Percentiles rank a stretch among this genome's conserved stretches.
These are phyloP conservation scores for Pangasianodon hypophthalmus DNA, from an alignment of 2,113 vertebrate species.

Conservation along the genomic window DNA sequence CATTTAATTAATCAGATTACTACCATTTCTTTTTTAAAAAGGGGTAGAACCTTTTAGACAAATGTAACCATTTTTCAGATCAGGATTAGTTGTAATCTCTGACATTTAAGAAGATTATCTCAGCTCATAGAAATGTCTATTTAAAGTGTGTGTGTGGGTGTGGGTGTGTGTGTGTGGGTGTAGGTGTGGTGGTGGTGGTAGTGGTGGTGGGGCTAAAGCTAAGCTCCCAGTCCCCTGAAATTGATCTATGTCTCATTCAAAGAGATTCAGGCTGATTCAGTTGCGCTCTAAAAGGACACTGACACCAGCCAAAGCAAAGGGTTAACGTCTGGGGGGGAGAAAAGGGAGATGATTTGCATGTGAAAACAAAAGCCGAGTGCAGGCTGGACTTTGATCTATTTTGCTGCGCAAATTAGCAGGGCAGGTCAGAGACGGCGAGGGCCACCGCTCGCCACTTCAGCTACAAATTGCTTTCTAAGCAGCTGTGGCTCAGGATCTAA, in stretches of 20 bases:
- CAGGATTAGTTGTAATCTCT: slow-evolving; percentile 46
- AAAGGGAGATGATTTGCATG: slow-evolving; percentile 61
- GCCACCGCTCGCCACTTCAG: slow-evolving; percentile 61
- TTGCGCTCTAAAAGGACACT: slow-evolving; percentile 41
- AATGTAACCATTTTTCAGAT: slow-evolving; percentile 31
- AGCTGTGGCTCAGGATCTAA: slow-evolving; percentile 50
- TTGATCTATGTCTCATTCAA: slow-evolving; percentile 57
- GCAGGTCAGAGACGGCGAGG: slow-evolving; percentile 55
- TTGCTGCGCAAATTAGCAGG: slow-evolving; percentile 61
- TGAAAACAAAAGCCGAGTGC: slow-evolving; percentile 59
- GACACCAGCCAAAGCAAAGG: slow-evolving; percentile 48
- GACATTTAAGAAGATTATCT: slow-evolving; percentile 55
- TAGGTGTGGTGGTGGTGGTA: slow-evolving; percentile 19
- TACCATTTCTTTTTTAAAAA: neutral
- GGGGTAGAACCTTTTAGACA: slow-evolving; percentile 8
- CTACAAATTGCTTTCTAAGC: slow-evolving; percentile 65
- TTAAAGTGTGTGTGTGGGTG: slow-evolving; percentile 31
- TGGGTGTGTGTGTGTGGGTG: slow-evolving; percentile 14
- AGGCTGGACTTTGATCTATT: slow-evolving; percentile 63
- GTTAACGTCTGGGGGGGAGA: slow-evolving; percentile 55
- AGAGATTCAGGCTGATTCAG: slow-evolving; percentile 44
- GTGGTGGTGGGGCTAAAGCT: slow-evolving; percentile 44
- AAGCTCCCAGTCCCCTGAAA: slow-evolving; percentile 58
- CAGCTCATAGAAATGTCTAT: slow-evolving; percentile 49
- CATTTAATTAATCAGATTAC: slow-evolving; percentile 22